These are phyloP conservation scores for Synanceia verrucosa DNA, from an alignment of 2,797 vertebrate genomes.

Conservation along the genomic window DNA sequence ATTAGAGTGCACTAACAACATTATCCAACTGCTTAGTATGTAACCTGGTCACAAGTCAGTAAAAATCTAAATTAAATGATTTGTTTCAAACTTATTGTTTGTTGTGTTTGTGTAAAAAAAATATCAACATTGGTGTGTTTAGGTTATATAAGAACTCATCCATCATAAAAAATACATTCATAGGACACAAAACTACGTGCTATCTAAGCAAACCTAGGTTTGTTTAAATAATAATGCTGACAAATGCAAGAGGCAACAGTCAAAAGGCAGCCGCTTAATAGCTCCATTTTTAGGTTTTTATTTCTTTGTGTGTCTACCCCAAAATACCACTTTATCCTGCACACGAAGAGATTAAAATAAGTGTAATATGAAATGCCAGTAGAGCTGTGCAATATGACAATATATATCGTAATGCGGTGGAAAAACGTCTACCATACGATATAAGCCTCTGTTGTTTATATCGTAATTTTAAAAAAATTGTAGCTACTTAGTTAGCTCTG, in stretches of 20 bases:
- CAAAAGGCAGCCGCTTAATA: not conserved
- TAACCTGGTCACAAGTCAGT: not conserved
- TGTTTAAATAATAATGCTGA: not conserved
- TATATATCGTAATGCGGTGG: no score
- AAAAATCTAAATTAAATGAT: not conserved
- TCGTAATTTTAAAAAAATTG: no score
- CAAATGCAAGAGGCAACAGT: not conserved
- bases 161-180: no score
- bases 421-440: no score
- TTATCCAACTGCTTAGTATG: not conserved
- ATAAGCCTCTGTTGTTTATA: no score
- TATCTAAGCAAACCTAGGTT: not conserved
- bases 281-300: not conserved
- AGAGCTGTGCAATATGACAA: no score
- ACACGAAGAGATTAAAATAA: not conserved
- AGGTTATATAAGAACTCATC: no score
- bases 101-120: not conserved
- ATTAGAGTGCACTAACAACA: not conserved
- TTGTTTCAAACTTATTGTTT: not conserved
- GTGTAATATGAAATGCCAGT: not conserved
- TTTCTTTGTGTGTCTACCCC: no score
- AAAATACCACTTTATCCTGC: accelerated
- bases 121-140: no score
- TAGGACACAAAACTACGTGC: no score
- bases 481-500: no score